These are phyloP conservation scores for Micropoecilia bifurca DNA, from an alignment of 2,797 vertebrate species.

Conservation along the genomic window DNA sequence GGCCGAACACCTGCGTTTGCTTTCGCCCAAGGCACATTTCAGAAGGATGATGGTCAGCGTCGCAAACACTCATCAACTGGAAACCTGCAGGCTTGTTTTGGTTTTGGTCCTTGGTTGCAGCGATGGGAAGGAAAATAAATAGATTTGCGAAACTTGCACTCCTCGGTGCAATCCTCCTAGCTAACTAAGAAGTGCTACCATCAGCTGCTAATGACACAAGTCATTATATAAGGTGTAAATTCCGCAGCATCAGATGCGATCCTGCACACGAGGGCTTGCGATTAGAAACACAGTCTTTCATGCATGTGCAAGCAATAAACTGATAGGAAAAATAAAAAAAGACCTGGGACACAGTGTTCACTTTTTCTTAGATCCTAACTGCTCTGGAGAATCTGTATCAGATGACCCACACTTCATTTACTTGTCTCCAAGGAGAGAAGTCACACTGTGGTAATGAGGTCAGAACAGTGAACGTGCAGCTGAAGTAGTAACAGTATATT, in stretches of 20 bases:
- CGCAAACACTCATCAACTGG: constrained; percentile 10
- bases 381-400: constrained; percentile 54
- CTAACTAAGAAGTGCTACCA: background rate
- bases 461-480: constrained; percentile 27
- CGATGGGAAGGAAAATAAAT: constrained; percentile 32
- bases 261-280: constrained; percentile 23
- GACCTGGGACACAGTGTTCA: constrained; percentile 18
- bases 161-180: background rate
- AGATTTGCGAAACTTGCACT: constrained; percentile 5
- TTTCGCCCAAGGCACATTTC: constrained; percentile 21
- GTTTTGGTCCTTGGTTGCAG: constrained; percentile 19
- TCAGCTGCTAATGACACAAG: constrained; percentile 2
- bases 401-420: constrained; percentile 62
- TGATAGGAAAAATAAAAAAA: constrained; percentile 28
- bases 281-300: constrained; percentile 31
- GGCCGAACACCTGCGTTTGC: constrained; percentile 14
- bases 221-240: constrained; percentile 6
- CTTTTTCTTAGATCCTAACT: constrained; percentile 22
- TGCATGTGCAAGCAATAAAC: constrained; percentile 20
- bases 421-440: constrained; percentile 43
- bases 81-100: constrained; percentile 21
- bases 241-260: constrained; percentile 14
- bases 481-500: constrained; percentile 30
- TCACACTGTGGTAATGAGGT: constrained; percentile 25
- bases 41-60: constrained; percentile 12